Evolutionary conservation across 1,140 invertebrate species (phyloP).

Genomic region (Ostrea edulis): DNA sequence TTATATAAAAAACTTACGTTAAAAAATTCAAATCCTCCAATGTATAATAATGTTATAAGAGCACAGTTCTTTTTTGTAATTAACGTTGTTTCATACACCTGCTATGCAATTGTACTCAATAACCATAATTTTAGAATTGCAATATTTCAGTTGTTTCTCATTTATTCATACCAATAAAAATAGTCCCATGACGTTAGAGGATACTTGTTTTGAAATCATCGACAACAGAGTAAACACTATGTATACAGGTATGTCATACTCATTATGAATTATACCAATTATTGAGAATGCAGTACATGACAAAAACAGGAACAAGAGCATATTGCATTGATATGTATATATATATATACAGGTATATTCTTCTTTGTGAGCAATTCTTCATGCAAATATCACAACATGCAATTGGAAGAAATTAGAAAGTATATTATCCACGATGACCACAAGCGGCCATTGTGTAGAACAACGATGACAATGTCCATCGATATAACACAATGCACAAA

Average conservation of each 20-base stretch:
- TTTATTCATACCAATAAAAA: neutral
- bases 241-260: neutral
- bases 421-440: neutral
- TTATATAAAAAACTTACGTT: too few relatives aligned
- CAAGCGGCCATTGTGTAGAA: neutral
- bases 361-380: neutral
- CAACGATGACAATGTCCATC: neutral
- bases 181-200: neutral
- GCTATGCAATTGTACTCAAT: too few relatives aligned
- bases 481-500: neutral
- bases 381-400: neutral
- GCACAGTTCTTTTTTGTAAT: too few relatives aligned
- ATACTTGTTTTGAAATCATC: neutral
- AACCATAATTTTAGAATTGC: too few relatives aligned
- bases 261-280: neutral
- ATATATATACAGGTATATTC: neutral
- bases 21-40: too few relatives aligned
- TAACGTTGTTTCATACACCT: too few relatives aligned
- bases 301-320: neutral
- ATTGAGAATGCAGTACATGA: neutral
- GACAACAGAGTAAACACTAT: neutral
- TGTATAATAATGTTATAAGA: too few relatives aligned
- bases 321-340: neutral
- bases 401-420: neutral
- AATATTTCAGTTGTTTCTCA: neutral